A percentile compares a stretch with the other conserved stretches of the same genome.
Conservation (phyloP, 2,797 vertebrate genomes). For the Tenualosa ilisha region DNA sequence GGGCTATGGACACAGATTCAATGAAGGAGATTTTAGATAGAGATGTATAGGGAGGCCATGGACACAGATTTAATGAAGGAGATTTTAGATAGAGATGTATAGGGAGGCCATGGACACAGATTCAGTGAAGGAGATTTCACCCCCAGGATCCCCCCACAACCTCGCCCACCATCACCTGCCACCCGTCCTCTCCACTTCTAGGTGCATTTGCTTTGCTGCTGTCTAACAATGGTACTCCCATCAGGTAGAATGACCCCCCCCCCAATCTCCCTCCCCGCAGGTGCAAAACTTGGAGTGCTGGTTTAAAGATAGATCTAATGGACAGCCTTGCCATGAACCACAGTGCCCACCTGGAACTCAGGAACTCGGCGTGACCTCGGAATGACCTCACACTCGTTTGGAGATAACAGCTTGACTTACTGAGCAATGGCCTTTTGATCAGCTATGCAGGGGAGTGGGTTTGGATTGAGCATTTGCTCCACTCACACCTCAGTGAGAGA, state of each 20-base stretch:
- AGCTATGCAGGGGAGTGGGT: conserved; percentile 5
- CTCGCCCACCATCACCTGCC: neutral
- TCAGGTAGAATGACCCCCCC: neutral
- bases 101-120: neutral
- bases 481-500: neutral
- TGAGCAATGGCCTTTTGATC: neutral
- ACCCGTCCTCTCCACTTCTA: neutral
- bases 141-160: neutral
- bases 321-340: neutral
- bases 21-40: neutral
- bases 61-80: neutral
- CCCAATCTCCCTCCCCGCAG: neutral
- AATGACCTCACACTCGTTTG: neutral
- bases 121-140: neutral
- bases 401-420: neutral
- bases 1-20: neutral
- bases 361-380: no score
- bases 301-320: neutral
- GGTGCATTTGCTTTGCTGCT: neutral
- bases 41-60: neutral
- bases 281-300: neutral
- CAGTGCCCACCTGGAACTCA: neutral
- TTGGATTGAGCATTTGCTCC: neutral
- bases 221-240: neutral
- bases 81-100: neutral